Percentiles rank a stretch among this genome's conserved stretches.
Conservation (phyloP, 2,888 invertebrate species). For the Smittia aterrima region DNA sequence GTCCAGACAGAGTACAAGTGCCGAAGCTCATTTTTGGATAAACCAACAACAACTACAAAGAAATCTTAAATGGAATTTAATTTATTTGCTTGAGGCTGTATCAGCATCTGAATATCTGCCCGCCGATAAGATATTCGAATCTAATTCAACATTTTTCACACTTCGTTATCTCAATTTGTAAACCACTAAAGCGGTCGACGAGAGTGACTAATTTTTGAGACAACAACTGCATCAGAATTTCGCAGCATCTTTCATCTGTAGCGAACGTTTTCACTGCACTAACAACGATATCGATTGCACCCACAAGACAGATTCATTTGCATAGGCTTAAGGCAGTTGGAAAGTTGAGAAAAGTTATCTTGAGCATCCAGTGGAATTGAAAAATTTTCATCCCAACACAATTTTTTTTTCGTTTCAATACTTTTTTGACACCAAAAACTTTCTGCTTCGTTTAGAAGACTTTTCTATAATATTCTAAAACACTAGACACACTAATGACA, state of each 20-base stretch:
- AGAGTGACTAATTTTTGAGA: not conserved
- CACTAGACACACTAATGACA: not conserved
- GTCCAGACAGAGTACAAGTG: not conserved
- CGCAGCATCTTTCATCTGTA: slow-evolving; percentile 10
- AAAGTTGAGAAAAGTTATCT: slow-evolving; percentile 11
- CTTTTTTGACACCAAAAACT: slow-evolving; percentile 25
- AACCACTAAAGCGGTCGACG: not conserved
- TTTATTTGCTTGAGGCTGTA: not conserved
- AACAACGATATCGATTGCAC: not conserved
- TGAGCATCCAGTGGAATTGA: slow-evolving; percentile 1
- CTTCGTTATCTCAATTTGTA: not conserved
- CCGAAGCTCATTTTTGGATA: not conserved
- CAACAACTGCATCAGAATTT: slow-evolving; percentile 16
- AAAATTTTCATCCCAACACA: not conserved
- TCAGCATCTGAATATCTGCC: not conserved
- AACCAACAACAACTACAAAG: not conserved
- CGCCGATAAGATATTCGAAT: not conserved
- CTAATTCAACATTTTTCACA: not conserved
- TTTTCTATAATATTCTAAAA: not conserved
- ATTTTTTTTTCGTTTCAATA: not conserved
- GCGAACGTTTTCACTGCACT: not conserved
- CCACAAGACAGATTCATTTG: not conserved
- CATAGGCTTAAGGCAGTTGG: not conserved
- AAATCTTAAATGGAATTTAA: not conserved
- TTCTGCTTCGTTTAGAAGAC: not conserved